Conservation (phyloP, 92 coral and sea anemone genomes). For the Heliopora coerulea region DNA sequence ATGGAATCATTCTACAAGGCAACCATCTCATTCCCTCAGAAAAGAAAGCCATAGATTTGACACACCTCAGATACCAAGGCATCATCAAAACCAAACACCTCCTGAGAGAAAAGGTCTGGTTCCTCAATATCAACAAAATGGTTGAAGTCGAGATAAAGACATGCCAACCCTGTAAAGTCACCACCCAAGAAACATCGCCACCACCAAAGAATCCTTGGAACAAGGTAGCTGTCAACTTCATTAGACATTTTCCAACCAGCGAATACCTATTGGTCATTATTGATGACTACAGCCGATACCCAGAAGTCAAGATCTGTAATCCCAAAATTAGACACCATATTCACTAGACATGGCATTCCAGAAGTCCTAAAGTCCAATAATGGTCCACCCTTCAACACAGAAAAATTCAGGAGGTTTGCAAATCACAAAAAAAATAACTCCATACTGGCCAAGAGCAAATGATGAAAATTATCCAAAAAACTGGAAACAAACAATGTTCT, state of each 20-base stretch:
- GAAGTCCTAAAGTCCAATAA: slow-evolving; percentile 5
- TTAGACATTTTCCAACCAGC: slow-evolving; percentile 16
- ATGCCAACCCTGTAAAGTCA: slow-evolving; percentile 1
- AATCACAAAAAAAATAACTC: too few relatives aligned
- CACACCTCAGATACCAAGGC: slow-evolving; percentile 1
- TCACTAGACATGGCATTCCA: slow-evolving; percentile 17
- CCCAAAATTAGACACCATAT: slow-evolving; percentile 16
- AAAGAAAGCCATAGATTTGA: too few relatives aligned
- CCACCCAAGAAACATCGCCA: neutral
- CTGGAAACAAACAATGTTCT: too few relatives aligned
- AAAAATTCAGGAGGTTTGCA: too few relatives aligned
- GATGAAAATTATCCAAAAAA: too few relatives aligned
- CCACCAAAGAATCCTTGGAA: slow-evolving; percentile 4
- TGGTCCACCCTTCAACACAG: slow-evolving; percentile 22
- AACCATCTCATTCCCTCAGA: neutral
- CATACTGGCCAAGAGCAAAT: too few relatives aligned
- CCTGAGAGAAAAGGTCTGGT: slow-evolving; percentile 24
- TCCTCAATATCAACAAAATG: too few relatives aligned
- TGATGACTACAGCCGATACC: slow-evolving; percentile 19
- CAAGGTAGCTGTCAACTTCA: slow-evolving; percentile 9
- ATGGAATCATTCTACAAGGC: neutral
- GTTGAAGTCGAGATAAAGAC: too few relatives aligned
- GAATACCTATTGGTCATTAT: slow-evolving; percentile 6
- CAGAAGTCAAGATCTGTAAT: slow-evolving; percentile 6
- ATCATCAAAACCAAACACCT: slow-evolving; percentile 9